phyloP scores from a whole-genome alignment of 2,113 vertebrate genomes.

The Meles meles region DNA sequence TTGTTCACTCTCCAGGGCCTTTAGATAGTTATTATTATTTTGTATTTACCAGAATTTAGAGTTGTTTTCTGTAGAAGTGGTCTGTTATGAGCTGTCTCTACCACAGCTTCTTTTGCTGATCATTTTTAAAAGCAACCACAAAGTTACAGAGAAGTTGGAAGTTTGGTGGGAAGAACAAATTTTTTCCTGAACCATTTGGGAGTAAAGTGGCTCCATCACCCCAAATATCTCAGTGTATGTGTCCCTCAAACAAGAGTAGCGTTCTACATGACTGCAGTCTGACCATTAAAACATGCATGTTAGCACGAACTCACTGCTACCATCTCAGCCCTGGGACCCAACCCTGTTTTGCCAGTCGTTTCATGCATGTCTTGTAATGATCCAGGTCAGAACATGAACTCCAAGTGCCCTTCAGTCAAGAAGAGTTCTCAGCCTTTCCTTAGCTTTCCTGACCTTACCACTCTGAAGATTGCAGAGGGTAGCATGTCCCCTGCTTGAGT shows the following conservation, averaged over 20 bases:
- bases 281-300: not conserved
- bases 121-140: not conserved
- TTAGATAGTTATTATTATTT: not conserved
- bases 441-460: not conserved
- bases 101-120: not conserved
- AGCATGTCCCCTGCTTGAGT: not conserved
- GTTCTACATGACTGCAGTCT: no score
- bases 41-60: not conserved
- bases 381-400: not conserved
- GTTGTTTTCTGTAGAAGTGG: not conserved
- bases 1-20: not conserved
- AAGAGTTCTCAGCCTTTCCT: not conserved
- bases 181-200: not conserved
- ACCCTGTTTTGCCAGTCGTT: not conserved
- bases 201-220: not conserved
- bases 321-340: not conserved
- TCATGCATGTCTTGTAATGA: not conserved
- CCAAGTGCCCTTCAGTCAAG: not conserved
- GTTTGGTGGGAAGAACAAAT: not conserved
- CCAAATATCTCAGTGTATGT: not conserved
- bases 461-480: not conserved
- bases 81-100: not conserved
- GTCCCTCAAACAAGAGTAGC: not conserved
- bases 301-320: fast-evolving
- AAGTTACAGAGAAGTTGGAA: not conserved